These are phyloP conservation scores for Zonitis immaculata DNA, from an alignment of 2,888 invertebrate species.

Conservation along the genomic window DNA sequence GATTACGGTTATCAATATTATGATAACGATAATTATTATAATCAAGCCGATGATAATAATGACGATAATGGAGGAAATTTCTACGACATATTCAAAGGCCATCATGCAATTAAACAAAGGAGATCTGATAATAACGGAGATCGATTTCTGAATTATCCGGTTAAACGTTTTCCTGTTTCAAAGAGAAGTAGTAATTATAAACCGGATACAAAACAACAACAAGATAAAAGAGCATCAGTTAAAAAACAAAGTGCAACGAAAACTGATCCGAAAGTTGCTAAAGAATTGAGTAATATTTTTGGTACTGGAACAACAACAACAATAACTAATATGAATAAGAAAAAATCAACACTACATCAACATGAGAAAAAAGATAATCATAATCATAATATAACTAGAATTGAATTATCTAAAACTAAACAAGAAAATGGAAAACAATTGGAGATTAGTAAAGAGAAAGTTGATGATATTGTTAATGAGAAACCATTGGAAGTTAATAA, in stretches of 20 bases:
- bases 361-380: constrained; percentile 19
- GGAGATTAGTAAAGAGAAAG: constrained; percentile 43
- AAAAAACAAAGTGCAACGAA: constrained; percentile 44
- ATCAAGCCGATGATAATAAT: constrained; percentile 25
- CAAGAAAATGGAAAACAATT: not conserved
- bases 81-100: constrained; percentile 21
- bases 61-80: constrained; percentile 21
- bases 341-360: constrained; percentile 17
- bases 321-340: constrained; percentile 16
- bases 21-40: constrained; percentile 25
- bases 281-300: constrained; percentile 66
- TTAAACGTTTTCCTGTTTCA: constrained; percentile 62
- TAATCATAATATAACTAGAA: constrained; percentile 10
- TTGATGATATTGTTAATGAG: constrained; percentile 42
- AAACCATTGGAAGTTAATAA: constrained; percentile 58
- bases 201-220: constrained; percentile 27
- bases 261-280: constrained; percentile 66
- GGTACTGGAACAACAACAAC: constrained; percentile 44
- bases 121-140: constrained; percentile 19
- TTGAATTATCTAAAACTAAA: constrained; percentile 10
- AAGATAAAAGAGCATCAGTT: constrained; percentile 35
- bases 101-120: constrained; percentile 24
- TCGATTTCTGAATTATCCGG: constrained; percentile 19
- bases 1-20: constrained; percentile 26
- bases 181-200: constrained; percentile 55